Evolutionary conservation across 2,797 vertebrate genomes (phyloP).

Genomic region (Apogon hyalosoma): DNA sequence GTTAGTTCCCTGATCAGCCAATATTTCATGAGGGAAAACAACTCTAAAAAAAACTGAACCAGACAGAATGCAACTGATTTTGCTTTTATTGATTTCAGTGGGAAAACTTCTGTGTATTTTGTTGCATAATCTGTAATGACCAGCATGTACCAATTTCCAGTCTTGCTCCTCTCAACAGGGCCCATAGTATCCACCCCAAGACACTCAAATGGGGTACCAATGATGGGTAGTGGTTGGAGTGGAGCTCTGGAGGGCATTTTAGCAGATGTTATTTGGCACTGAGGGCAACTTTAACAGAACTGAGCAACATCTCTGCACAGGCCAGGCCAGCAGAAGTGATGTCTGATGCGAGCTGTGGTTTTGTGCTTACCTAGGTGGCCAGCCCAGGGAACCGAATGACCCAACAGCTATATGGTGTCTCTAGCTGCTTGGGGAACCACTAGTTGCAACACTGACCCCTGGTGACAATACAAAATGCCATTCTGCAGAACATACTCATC

Average conservation of each 20-base stretch:
- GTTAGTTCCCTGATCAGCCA: neutral
- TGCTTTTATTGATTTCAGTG: neutral
- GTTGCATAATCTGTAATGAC: neutral
- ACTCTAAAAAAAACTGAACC: neutral
- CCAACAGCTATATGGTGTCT: conserved; percentile 12
- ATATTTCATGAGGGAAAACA: conserved; percentile 6
- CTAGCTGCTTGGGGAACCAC: too few species aligned
- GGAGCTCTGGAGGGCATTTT: neutral
- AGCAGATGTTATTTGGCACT: neutral
- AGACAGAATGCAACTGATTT: neutral
- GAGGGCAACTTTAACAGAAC: conserved; percentile 24
- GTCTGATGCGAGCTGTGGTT: conserved; percentile 4
- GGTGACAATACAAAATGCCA: conserved; percentile 4
- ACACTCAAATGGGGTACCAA: neutral
- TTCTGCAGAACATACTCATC: too few species aligned
- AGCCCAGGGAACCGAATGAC: conserved; percentile 33
- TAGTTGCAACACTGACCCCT: neutral
- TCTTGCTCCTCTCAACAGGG: neutral
- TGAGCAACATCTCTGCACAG: neutral
- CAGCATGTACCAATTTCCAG: neutral
- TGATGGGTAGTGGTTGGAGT: neutral
- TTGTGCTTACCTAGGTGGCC: conserved; percentile 35
- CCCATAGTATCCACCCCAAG: conserved; percentile 12
- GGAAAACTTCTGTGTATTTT: conserved; percentile 4
- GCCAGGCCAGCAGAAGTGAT: conserved; percentile 22